Evolutionary conservation across 35 echinoderm and acorn worm genomes (phyloP), one percentile per base, ranked within the genome.

Genomic region (Diadema setosum): DNA sequence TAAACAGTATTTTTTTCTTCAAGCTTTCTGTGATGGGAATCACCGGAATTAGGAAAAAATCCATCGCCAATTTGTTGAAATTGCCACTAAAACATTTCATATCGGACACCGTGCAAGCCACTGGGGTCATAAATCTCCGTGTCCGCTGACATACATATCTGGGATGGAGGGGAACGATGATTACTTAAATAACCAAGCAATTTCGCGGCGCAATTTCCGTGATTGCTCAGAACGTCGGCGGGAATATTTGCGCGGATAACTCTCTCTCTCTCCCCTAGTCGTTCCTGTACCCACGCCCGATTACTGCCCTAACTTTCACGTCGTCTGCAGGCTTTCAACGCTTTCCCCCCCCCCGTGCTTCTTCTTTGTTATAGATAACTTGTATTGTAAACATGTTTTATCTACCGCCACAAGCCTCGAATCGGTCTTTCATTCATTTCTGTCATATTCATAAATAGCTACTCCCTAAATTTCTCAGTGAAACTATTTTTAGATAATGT

Each of bases 151-250:
- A 44, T 78, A 78, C 73, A 78, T 78, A 78, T 78, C 44, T 78
- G 18, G 12, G 73, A 16, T 78, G 15, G 73, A 25, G 73, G 73
- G 39, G 73, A 78, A 78, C 44, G 40, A 78, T 78, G 73, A 78
- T 78, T 26, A 78, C 73, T 78, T 78, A 78, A 78, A 78, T 78
- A 78, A 78, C 35, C 23, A 78, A 41, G 73, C 73, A 78, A 78
- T 78, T 78, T 44, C 73, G 24, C 24, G 40, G 73, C 33, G 73
- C 73, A 78, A 78, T 78, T 42, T 78, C 73, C 35, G 40, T 78
- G 73, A 78, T 78, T 78, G 73, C 73, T 44, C 40, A 44, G 44
- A 78, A 26, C 40, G 73, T 78, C 73, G 40, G 73, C 35, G 44
- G 11, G 73, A 78, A 42, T 78, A 41, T 78, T 78, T 78, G 25